Base-by-base conservation (phyloP, 2,888 invertebrate species). In the Xestobium rufovillosum region DNA sequence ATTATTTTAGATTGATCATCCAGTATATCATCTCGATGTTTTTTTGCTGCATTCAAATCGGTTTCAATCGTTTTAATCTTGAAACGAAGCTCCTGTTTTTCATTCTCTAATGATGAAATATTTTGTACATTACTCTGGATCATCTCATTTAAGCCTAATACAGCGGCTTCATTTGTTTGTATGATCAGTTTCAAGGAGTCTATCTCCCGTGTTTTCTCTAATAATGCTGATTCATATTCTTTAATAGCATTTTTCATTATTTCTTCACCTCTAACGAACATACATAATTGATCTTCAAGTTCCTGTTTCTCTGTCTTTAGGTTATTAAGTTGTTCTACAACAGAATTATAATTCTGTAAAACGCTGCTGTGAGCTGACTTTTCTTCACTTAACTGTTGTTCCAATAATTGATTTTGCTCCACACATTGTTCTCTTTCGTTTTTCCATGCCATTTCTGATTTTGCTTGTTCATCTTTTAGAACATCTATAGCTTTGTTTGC, bases 41-140 rank as follows among this genome's bases (percentile, higher is more conserved):
- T 49, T 30, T 55, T 55, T n/a, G 51, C 43, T 44, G 50, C 53
- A 11, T 48, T 43, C n/a, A 54, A 42, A 41, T 59, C 57, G 2
- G 14, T 14, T 8, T 11, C 16, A 2, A 44, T 26, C 3, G 30
- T 25, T 13, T 42, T 35, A 3, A 44, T 14, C 16, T 43, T 35
- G 14, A 33, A 30, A 23, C 41, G 41, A 10, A 45, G 34, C 10
- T 31, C 26, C 4, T 34, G 36, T 27, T 48, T 51, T 14, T 42
- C 39, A 14, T 41, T 45, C 13, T 43, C 34, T 2, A 49, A 15
- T 3, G 32, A 31, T 11, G 31, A 17, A 14, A 46, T 31, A 25
- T 42, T 39, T 4, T 38, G 32, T 3, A 48, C n/a, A 3, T 43
- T 34, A 4, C 28, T 26, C 8, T 44, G 12, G 3, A 48, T 26